phyloP scores from a whole-genome alignment of 2,797 vertebrate species.

The Amphiprion clarkii region DNA sequence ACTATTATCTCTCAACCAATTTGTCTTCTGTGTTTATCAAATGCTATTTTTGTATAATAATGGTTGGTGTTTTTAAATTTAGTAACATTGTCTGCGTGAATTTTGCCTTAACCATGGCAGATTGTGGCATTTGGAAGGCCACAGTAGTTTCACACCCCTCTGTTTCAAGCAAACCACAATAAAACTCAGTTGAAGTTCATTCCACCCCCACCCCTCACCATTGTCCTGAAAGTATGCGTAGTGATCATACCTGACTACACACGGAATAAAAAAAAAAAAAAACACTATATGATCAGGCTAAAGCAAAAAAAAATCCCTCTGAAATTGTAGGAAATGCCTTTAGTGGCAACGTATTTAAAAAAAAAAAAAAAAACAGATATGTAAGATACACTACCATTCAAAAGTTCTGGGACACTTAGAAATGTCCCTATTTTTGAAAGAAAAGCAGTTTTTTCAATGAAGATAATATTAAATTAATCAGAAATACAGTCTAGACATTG shows the following conservation, averaged over 20 bases:
- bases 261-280: background rate
- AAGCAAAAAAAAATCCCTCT: background rate
- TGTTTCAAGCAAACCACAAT: background rate
- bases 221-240: conserved; percentile 8
- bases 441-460: no score
- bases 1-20: no score
- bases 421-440: no score
- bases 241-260: conserved; percentile 5
- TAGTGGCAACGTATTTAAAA: background rate
- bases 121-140: no score
- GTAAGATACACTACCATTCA: background rate
- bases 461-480: no score
- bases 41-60: no score
- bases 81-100: no score
- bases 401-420: no score
- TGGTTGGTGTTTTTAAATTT: no score
- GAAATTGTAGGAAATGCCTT: background rate
- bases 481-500: no score
- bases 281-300: background rate
- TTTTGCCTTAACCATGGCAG: no score
- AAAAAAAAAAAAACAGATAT: background rate
- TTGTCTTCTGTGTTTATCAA: no score
- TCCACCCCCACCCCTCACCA: background rate
- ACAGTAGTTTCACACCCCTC: background rate
- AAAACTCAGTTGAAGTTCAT: background rate